Evolutionary conservation across 2,113 vertebrate genomes (phyloP), one percentile per base, ranked within the genome.

Genomic region (Paramormyrops kingsleyae): DNA sequence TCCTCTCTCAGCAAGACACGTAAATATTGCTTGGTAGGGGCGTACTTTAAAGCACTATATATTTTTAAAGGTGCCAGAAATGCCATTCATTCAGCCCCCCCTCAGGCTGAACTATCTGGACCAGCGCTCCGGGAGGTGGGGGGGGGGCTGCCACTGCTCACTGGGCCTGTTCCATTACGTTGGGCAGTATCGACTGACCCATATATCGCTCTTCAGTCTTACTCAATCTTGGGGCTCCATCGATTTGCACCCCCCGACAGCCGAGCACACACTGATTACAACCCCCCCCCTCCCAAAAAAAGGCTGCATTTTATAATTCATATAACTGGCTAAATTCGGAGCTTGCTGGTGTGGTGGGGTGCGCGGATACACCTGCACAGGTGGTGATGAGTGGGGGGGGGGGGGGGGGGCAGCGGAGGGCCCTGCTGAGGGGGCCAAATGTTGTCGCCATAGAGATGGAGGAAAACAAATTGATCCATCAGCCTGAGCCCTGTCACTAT

Each of bases 261-360:
- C 92, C 92, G 93, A 92, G 91, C 62, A 91, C 88, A 91, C 90
- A 52, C 83, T 92, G 91, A 94, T 92, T 92, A 91, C 88, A 56
- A 52, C 46, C 90, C 70, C 52, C 83, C 87, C 88, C 49, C 35
- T 86, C 49, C 62, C 86, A 27, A 87, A 35, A 66, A 59, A 12
- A 88, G 21, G n/a, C 87, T 44, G 42, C 62, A 44, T 62, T 88
- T 74, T 74, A 74, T 17, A 88, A 49, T 49, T 66, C 35, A 2
- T 42, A 39, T 39, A 17, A 35, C 13, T 19, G 31, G 31, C 35
- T 42, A 46, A 19, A 31, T 19, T 27, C 21, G 1, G 47, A 50
- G 44, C 21, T 49, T 15, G 7, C 83, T 31, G 10, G 24, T n/a
- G 4, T 50, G 19, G 7, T 12, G 44, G 9, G 46, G 10, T 27